Base-by-base conservation (phyloP, 2,113 vertebrate species). In the Rostratula benghalensis region DNA sequence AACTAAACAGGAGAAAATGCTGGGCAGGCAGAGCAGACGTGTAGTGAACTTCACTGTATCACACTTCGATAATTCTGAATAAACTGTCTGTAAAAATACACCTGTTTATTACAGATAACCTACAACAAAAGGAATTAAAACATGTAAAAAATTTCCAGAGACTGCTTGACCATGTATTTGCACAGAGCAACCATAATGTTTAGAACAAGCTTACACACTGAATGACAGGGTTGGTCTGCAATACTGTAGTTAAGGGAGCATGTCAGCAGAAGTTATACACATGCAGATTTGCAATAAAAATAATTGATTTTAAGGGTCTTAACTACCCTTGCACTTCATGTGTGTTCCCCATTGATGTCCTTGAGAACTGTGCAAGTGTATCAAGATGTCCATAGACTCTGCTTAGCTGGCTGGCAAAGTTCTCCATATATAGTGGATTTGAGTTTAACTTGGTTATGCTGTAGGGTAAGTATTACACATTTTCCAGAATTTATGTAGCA, bases 51-150 rank as follows among this genome's bases (percentile, higher is more conserved):
- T 61, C 60, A 17, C 24, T 77, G 57, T 37, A 86, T 61, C 53
- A 70, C 3, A 7, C 23, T 81, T 59, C 33, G 70, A 67, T 75
- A 5, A 87, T 89, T 75, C 64, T 78, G 64, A 81, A 61, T 83
- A 84, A 87, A 64, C 9, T 37, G 51, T 46, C 53, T 69, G 65
- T 73, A 82, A 93, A 95, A 96, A 89, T 73, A 31, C 10, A 70
- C 41, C n/a, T 85, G 14, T 50, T 90, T 85, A 39, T 77, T 80
- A 39, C 45, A 90, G 75, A 51, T 43, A 80, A 23, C 48, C 22
- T 60, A 19, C 45, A 87, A 63, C 6, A 85, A 77, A 83, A 70
- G 3, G 13, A 83, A 65, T 31, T 22, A 63, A 86, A 79, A 64
- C 6, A 22, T 30, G 16, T 21, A 23, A 70, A 63, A 80, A 33